These are phyloP conservation scores for Trichomycterus rosablanca DNA, from an alignment of 2,113 vertebrate genomes.

Conservation along the genomic window DNA sequence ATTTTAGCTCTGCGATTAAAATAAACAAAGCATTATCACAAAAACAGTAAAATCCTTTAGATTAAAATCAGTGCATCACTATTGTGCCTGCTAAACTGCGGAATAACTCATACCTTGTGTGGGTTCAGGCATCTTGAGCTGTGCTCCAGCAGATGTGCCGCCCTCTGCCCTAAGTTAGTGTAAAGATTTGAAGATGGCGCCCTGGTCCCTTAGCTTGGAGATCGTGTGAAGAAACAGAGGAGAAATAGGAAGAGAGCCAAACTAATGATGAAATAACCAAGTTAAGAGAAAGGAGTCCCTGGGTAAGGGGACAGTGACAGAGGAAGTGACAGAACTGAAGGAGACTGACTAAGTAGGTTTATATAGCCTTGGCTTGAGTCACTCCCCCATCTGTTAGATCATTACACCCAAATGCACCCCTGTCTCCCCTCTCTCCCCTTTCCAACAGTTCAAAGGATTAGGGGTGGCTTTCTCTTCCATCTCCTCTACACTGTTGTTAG, in stretches of 20 bases:
- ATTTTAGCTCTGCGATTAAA: too few species aligned
- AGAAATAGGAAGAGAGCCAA: constrained; percentile 10
- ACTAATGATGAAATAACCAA: neutral
- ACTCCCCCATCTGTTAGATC: constrained; percentile 60
- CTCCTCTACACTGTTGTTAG: constrained; percentile 18
- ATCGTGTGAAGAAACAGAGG: neutral
- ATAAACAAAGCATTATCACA: too few species aligned
- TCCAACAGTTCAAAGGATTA: constrained; percentile 32
- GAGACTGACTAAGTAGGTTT: constrained; percentile 60
- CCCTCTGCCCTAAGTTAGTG: constrained; percentile 37
- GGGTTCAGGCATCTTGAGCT: constrained; percentile 75
- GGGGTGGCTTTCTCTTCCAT: constrained; percentile 18
- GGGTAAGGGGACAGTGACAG: constrained; percentile 44
- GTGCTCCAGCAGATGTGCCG: constrained; percentile 42
- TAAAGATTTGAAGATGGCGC: constrained; percentile 23
- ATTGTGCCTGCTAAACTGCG: too few species aligned
- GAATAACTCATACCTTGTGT: constrained; percentile 73
- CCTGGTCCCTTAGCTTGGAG: constrained; percentile 22
- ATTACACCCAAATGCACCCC: constrained; percentile 23
- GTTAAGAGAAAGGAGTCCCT: neutral
- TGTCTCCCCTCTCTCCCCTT: constrained; percentile 8
- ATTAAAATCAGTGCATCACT: too few species aligned
- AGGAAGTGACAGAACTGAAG: constrained; percentile 53
- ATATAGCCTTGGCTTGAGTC: constrained; percentile 59
- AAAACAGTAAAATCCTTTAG: too few species aligned